These are phyloP conservation scores for Cyprinodon tularosa DNA, from an alignment of 2,113 vertebrate genomes.

Conservation along the genomic window DNA sequence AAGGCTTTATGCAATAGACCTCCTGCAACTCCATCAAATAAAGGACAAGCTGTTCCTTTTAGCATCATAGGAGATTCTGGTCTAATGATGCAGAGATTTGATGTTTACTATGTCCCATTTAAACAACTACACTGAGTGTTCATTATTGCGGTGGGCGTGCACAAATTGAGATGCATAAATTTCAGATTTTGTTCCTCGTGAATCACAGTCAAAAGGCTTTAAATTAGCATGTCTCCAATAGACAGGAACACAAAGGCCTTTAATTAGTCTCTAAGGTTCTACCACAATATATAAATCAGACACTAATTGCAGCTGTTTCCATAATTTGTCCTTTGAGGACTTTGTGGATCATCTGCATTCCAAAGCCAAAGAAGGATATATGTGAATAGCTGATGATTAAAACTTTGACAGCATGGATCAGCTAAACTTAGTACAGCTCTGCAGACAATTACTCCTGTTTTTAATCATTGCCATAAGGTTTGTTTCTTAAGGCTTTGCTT, in stretches of 20 bases:
- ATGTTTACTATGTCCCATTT: slow-evolving; percentile 47
- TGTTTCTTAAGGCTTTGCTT: neutral
- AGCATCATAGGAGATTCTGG: slow-evolving; percentile 16
- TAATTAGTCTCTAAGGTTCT: slow-evolving; percentile 88
- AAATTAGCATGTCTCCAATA: slow-evolving; percentile 82
- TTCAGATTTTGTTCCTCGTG: slow-evolving; percentile 54
- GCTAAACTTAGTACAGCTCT: neutral
- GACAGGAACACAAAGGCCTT: slow-evolving; percentile 82
- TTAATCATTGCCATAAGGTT: neutral
- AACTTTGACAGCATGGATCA: slow-evolving; percentile 1
- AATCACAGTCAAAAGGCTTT: slow-evolving; percentile 75
- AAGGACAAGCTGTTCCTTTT: slow-evolving; percentile 37
- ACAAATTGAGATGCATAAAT: slow-evolving; percentile 66
- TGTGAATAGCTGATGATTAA: slow-evolving; percentile 5
- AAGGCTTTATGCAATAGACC: slow-evolving; percentile 45
- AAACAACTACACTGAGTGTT: slow-evolving; percentile 37
- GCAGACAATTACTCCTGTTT: neutral
- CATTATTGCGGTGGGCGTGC: slow-evolving; percentile 29
- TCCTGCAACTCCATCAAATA: slow-evolving; percentile 44
- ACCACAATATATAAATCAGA: slow-evolving; percentile 79
- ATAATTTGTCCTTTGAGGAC: slow-evolving; percentile 67
- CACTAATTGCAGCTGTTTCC: slow-evolving; percentile 81
- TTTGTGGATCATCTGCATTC: slow-evolving; percentile 54
- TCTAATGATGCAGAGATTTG: slow-evolving; percentile 42
- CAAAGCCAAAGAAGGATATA: slow-evolving; percentile 32